Evolutionary conservation across 2,797 vertebrate species (phyloP).

Genomic region (Eulemur coronatus): DNA sequence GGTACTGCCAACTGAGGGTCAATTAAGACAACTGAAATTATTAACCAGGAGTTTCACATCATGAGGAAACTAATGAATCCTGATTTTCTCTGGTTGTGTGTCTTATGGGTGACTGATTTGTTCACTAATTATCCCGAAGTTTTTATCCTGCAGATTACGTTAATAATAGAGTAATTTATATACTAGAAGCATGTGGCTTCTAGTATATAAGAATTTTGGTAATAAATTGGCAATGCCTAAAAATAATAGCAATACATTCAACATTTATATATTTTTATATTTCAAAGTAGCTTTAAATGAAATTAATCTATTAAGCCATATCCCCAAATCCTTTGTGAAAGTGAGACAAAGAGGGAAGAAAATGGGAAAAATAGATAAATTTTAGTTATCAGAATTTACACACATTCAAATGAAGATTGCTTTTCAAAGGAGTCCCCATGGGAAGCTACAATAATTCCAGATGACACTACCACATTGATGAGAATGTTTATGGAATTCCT

Average conservation of each 20-base stretch:
- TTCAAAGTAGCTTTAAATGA: slow-evolving; percentile 17
- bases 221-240: background rate
- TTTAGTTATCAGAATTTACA: background rate
- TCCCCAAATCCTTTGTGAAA: background rate
- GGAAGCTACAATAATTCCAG: background rate
- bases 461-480: background rate
- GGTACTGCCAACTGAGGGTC: too few species aligned
- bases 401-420: background rate
- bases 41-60: too few species aligned
- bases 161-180: too few species aligned
- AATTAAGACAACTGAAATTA: too few species aligned
- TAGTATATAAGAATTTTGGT: background rate
- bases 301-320: background rate
- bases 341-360: background rate
- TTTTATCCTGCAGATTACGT: too few species aligned
- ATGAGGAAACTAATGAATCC: too few species aligned
- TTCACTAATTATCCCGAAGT: too few species aligned
- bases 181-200: too few species aligned
- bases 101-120: too few species aligned
- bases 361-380: background rate
- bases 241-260: background rate
- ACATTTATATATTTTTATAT: background rate
- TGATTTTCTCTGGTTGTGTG: too few species aligned
- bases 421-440: background rate
- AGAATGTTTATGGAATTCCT: background rate